Evolutionary conservation across 2,888 invertebrate species (phyloP), one percentile per base, ranked within the genome.

Genomic region (Petrolisthes manimaculis): DNA sequence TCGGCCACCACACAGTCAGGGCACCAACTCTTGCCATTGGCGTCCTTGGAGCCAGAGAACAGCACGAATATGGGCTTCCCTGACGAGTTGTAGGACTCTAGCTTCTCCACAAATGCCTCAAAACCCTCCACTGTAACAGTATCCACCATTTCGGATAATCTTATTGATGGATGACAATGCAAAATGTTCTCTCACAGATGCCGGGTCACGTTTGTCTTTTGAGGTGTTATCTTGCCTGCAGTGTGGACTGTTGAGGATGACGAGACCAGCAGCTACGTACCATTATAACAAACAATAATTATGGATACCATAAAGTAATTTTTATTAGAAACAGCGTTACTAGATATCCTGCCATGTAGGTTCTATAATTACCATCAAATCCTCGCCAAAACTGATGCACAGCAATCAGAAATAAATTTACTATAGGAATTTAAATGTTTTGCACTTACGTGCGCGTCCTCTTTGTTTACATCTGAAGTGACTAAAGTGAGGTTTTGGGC

Each of bases 1-100:
- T 96, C 95, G 89, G 97, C 97, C 97, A 94, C 94, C 18, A 96
- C 96, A 93, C 98, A 98, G 93, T 98, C 98, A 0, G 96, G 95
- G 92, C 98, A 98, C 98, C 98, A 98, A 93, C 97, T 97, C 86
- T 94, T 93, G 0, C 97, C 97, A 71, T 92, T 91, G 91, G 94
- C 93, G 83, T 94, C 92, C 93, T 95, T 95, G 71, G 94, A 94
- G 37, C 96, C 96, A 91, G 94, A 95, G 92, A 95, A 96, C 92
- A 95, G 94, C 83, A 96, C 93, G 91, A 95, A 93, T 71, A 94
- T 92, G 37, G 92, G 91, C 75, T 93, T 92, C 6, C 94, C 93
- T 3, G 86, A 82, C 53, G 93, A 92, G 85, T 94, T 93, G 78
- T 95, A 93, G 14, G 93, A 93, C 89, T 94, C 93, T 61, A 95